Evolutionary conservation across 2,797 vertebrate species (phyloP).

Genomic region (Megaceryle alcyon): DNA sequence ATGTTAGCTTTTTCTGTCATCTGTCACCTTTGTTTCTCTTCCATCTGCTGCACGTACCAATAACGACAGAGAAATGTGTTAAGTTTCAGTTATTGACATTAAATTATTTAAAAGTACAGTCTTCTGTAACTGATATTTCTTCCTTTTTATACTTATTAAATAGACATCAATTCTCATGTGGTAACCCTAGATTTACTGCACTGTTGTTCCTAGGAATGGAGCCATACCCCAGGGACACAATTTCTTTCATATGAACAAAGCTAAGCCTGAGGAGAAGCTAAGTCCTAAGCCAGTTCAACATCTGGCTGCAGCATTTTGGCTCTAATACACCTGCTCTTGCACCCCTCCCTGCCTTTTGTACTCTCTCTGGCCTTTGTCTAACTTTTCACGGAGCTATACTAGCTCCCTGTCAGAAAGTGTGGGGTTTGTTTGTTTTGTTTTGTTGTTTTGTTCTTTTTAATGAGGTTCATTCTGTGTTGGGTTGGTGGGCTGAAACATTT

Average conservation of each 20-base stretch:
- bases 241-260: background rate
- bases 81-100: background rate
- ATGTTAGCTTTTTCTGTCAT: background rate
- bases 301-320: background rate
- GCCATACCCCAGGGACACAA: background rate
- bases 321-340: background rate
- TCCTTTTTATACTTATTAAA: background rate
- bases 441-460: background rate
- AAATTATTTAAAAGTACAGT: background rate
- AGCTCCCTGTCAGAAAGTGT: background rate
- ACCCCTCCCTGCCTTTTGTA: background rate
- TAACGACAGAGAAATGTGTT: background rate
- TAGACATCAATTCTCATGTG: background rate
- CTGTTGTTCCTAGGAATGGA: background rate
- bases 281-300: background rate
- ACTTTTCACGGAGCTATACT: background rate
- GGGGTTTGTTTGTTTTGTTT: background rate
- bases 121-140: background rate
- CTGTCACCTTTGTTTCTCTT: background rate
- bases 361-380: background rate
- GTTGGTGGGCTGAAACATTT: background rate
- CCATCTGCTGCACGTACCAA: background rate
- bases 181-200: background rate
- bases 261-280: background rate
- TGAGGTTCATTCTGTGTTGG: background rate